Evolutionary conservation across 2,797 vertebrate genomes (phyloP), one percentile per base, ranked within the genome.

Genomic region (Apodemus agrarius): DNA sequence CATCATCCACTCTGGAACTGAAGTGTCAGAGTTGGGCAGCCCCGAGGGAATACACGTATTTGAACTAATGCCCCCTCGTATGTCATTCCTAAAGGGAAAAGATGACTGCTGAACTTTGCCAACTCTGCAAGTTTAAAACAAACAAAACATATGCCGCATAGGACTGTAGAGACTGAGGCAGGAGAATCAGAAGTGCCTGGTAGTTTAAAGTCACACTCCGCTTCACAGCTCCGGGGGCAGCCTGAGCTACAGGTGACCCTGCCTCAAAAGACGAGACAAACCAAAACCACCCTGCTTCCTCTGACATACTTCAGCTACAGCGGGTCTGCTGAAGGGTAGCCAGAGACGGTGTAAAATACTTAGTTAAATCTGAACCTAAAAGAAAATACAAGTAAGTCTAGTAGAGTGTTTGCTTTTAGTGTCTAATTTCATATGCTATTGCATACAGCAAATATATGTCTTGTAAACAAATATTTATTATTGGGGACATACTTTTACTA

Each of bases 331-430:
- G 16, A 76, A 57, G 21, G 7, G 46, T n/a, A 86, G 6, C 14
- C 72, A 46, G 65, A 59, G 74, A 86, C 86, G 86, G 93, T 67
- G 83, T 63, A 74, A 87, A 95, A 80, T 17, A 80, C 13, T 2
- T 21, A 34, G 22, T 87, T 80, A 93, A 74, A 78, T 89, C 67
- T 91, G 22, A 93, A 96, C 90, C 72, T 95, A 74, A 91, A 82
- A 46, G 93, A 91, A 78, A 75, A 26, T 34, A 40, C 57, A 74
- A 83, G 84, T 86, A 40, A 59, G 46, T 82, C 94, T 74, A 75
- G 14, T 69, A 31, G 74, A 94, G n/a, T 43, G 31, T 91, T 79
- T 57, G 29, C 57, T 34, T 49, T 78, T 57, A 94, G 31, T 69
- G 22, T 87, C 52, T 14, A 57, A 49, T 65, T 90, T 95, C 92